Conservation (phyloP, 2,888 invertebrate genomes). For the Ochropacha duplaris region DNA sequence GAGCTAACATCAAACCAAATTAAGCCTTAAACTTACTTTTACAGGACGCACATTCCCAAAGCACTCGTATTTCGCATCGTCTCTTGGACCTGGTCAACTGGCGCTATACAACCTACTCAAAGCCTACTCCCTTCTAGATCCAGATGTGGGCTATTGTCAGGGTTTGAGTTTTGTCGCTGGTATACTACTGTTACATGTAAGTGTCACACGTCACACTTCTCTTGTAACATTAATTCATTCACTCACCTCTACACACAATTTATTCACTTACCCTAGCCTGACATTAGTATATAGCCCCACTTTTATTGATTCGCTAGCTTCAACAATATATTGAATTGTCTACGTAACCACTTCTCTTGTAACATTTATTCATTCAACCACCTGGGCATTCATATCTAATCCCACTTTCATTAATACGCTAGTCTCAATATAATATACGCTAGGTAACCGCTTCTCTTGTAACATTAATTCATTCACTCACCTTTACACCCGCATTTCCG, state of each 20-base stretch:
- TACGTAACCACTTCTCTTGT: too few relatives aligned
- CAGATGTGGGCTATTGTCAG: conserved; percentile 98
- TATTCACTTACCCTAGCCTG: not conserved
- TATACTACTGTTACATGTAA: conserved; percentile 94
- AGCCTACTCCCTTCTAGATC: conserved; percentile 96
- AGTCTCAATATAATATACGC: too few relatives aligned
- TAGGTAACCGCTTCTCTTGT: not conserved
- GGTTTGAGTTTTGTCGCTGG: conserved; percentile 98
- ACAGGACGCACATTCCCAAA: conserved; percentile 95
- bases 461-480: not conserved
- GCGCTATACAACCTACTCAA: conserved; percentile 97
- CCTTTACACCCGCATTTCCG: not conserved
- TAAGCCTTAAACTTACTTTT: not conserved
- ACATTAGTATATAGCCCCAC: not conserved
- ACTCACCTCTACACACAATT: not conserved
- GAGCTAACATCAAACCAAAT: too few relatives aligned
- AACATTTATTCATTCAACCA: too few relatives aligned
- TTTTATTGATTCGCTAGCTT: not conserved
- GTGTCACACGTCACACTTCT: conserved; percentile 48
- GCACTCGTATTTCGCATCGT: conserved; percentile 96
- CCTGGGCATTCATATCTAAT: too few relatives aligned
- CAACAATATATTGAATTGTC: too few relatives aligned
- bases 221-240: not conserved
- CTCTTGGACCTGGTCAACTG: conserved; percentile 95
- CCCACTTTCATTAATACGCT: too few relatives aligned